Base-by-base conservation (phyloP, 2,888 invertebrate species). In the Ormyrus nitidulus region DNA sequence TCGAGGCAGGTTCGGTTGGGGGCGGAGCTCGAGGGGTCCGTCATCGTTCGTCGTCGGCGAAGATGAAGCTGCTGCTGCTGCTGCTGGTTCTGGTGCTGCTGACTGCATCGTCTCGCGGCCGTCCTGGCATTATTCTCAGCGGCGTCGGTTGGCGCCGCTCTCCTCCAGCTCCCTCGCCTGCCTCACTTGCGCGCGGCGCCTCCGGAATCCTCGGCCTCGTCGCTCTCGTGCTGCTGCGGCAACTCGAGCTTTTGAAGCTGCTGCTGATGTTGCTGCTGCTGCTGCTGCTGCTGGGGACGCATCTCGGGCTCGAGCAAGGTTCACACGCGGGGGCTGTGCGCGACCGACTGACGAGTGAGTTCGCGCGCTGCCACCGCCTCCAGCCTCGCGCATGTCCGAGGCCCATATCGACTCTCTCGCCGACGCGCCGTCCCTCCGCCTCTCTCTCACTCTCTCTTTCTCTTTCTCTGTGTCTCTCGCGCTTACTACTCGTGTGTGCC, bases 1-100 rank as follows among this genome's bases (percentile, higher is more conserved):
- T 87, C 86, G 84, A 85, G 85, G 86, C 85, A 84, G 84, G 86
- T 86, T 83, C 69, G 68, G 44, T 70, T 49, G 46, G 51, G 72
- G 66, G 78, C 62, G 64, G 76, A 49, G 65, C 73, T 62, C 83
- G 88, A 87, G 80, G 88, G 88, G 82, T 90, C 89, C 88, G 89
- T 89, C 90, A 89, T 90, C 86, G 85, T 88, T 66, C 77, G 74
- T 54, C 79, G 62, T 54, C 81, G 71, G 19, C 79, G 78, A 5
- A 66, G 69, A 48, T 75, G 66, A 5, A 54, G 70, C 11, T 73
- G 72, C 5, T 74, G 59, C 6, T 74, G 80, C 53, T 54, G 61
- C n/a, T 58, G 46, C 53, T n/a, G 19, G 10, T 58, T 59, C 54
- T 44, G 68, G 19, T 46, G 72, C 10, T 54, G 48, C 54, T 80